Evolutionary conservation across 2,113 vertebrate species (phyloP).

Genomic region (Paradisaea rubra): DNA sequence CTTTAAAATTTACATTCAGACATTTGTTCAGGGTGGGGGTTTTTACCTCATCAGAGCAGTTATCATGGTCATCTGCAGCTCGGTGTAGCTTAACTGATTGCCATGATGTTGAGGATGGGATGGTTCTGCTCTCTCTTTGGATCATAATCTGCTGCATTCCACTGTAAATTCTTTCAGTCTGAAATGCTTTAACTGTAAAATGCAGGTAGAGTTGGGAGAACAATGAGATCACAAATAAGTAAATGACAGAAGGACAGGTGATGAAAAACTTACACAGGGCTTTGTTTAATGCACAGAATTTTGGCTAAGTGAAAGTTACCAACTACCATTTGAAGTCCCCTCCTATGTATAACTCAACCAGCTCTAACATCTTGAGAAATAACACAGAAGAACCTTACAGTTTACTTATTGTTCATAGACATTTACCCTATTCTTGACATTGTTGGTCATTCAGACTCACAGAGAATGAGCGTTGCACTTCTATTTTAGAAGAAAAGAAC

Average conservation of each 20-base stretch:
- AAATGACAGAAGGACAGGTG: background rate
- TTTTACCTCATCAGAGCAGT: background rate
- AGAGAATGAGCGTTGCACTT: background rate
- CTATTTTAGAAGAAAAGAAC: background rate
- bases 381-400: background rate
- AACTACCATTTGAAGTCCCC: background rate
- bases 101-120: background rate
- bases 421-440: background rate
- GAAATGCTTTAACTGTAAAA: background rate
- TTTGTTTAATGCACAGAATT: background rate
- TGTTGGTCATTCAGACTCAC: background rate
- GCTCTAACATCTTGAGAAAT: background rate
- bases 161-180: background rate
- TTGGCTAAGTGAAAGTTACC: background rate
- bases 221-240: background rate
- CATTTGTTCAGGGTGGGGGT: fast-evolving
- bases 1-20: background rate
- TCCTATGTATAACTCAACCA: background rate
- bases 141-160: background rate
- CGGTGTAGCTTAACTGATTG: background rate
- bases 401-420: background rate
- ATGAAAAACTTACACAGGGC: background rate
- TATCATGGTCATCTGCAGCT: background rate
- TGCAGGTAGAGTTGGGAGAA: background rate
- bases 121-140: background rate